Conservation (phyloP, 1,140 invertebrate genomes). For the Glossosoma conforme region DNA sequence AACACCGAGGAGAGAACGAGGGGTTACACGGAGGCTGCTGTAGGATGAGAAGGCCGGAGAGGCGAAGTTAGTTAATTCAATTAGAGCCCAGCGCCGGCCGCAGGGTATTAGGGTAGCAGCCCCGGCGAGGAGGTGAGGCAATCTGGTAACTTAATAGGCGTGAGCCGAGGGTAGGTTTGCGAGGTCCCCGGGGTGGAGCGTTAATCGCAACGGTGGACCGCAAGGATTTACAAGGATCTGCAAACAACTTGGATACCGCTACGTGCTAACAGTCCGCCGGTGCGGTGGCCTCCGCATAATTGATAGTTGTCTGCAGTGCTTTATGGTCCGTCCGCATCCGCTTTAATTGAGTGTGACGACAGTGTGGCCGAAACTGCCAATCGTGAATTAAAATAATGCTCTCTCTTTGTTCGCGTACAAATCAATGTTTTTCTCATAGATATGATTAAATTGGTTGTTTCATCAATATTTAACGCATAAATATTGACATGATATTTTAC, state of each 20-base stretch:
- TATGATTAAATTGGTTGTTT: too few relatives aligned
- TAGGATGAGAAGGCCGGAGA: constrained; percentile 20
- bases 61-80: constrained; percentile 30
- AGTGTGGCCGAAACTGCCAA: too few relatives aligned
- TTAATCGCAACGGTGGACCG: constrained; percentile 32
- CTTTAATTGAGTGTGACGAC: too few relatives aligned
- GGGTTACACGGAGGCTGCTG: constrained; percentile 10
- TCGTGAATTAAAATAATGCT: too few relatives aligned
- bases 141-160: constrained; percentile 29
- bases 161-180: not conserved
- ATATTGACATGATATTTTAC: too few relatives aligned
- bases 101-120: constrained; percentile 8
- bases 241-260: constrained; percentile 28
- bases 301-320: too few relatives aligned
- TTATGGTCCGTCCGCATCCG: too few relatives aligned
- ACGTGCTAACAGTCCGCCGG: constrained; percentile 28
- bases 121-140: constrained; percentile 19
- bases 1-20: too few relatives aligned
- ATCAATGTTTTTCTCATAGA: too few relatives aligned
- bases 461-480: too few relatives aligned
- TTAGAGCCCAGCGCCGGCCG: constrained; percentile 22
- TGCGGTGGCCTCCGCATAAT: constrained; percentile 20
- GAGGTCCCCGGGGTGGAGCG: constrained; percentile 5
- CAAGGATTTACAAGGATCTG: constrained; percentile 33
- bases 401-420: too few relatives aligned